Base-by-base conservation (phyloP, 2,888 invertebrate species). In the Cactoblastis cactorum region DNA sequence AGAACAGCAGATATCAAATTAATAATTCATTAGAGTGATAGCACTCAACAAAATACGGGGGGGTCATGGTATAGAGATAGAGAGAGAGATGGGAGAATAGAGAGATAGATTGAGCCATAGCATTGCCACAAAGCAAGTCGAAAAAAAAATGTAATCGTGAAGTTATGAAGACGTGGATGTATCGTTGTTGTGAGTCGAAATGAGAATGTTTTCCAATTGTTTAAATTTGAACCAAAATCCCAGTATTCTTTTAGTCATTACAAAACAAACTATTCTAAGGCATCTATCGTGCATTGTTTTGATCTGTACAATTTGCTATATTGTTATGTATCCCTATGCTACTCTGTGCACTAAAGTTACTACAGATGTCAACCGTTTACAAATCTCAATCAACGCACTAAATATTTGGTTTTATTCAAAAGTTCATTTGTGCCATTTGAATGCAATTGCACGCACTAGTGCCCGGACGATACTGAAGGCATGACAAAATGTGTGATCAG, bases 41-140 rank as follows among this genome's bases (percentile, higher is more conserved):
- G 11, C 34, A 46, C 34, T 45, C 51, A 24, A 52, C 45, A 54
- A 46, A 52, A 58, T 53, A 54, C 37, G 53, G 54, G 55, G 54
- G 48, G 53, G 48, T 56, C 51, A 53, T 55, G 54, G 50, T 49
- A 58, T 50, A 62, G 67, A 73, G 59, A 62, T 66, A 73, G 59
- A 60, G 61, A 67, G 67, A 69, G 58, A 71, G 59, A 69, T 28
- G 43, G n/a, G 60, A 65, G 66, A 60, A 66, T 8, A 34, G 50
- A 69, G 62, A 70, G 59, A 69, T 66, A 71, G 66, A 69, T 66
- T 74, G 80, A 81, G 86, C 83, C 71, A 84, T 83, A 89, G 89
- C 87, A 74, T 83, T 78, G 88, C 88, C 86, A 89, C 84, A 78
- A 89, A 89, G 89, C 89, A 75, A 79, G 78, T 83, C 68, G 79